These are phyloP conservation scores for Portevinia maculata DNA, from an alignment of 2,888 invertebrate species.

Conservation along the genomic window DNA sequence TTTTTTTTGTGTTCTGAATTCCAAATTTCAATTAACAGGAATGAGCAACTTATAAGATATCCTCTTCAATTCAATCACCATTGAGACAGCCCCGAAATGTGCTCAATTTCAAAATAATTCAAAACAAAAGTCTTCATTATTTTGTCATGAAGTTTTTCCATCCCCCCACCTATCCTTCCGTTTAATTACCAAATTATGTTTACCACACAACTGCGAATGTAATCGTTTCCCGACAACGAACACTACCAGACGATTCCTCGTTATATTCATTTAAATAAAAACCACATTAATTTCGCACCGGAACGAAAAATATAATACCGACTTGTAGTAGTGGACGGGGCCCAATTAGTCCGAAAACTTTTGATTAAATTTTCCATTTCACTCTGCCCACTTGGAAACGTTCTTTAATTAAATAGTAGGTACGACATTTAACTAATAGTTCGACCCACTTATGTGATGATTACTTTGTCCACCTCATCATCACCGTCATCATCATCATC, in stretches of 20 bases:
- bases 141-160: constrained; percentile 12
- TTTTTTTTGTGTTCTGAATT: constrained; percentile 11
- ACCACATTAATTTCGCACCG: constrained; percentile 49
- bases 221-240: constrained; percentile 27
- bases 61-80: not conserved
- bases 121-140: constrained; percentile 32
- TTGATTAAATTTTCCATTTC: constrained; percentile 70
- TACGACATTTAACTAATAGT: constrained; percentile 73
- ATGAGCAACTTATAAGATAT: not conserved
- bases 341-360: constrained; percentile 34
- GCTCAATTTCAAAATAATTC: not conserved
- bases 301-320: constrained; percentile 37
- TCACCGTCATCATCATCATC: constrained; percentile 39
- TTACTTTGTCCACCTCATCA: too few species aligned
- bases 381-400: constrained; percentile 20
- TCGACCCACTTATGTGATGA: constrained; percentile 70
- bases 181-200: constrained; percentile 49
- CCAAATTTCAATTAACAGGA: constrained; percentile 3
- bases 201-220: constrained; percentile 48
- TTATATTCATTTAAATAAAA: constrained; percentile 66
- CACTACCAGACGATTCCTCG: not conserved
- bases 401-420: constrained; percentile 68
- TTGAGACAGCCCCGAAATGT: not conserved
- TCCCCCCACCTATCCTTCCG: not conserved
- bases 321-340: not conserved